These are phyloP conservation scores for Scortum barcoo DNA, from an alignment of 2,113 vertebrate species.

Conservation along the genomic window DNA sequence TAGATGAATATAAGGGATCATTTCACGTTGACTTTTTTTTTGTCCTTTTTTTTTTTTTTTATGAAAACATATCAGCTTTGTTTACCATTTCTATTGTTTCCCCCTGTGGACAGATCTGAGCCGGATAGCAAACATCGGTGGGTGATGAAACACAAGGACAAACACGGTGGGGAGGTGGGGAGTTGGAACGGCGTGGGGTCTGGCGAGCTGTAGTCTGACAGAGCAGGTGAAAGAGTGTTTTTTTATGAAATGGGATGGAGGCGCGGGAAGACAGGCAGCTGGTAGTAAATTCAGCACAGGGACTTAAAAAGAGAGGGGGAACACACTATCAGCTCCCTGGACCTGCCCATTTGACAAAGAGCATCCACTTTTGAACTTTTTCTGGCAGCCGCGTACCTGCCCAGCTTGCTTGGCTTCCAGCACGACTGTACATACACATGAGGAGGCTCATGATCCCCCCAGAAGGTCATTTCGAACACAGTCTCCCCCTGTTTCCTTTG, in stretches of 20 bases:
- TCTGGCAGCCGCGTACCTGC: constrained; percentile 10
- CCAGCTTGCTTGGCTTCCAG: constrained; percentile 15
- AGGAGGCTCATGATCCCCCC: constrained; percentile 10
- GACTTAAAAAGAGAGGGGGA: constrained; percentile 3
- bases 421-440: background rate
- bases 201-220: constrained; percentile 35
- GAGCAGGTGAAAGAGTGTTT: constrained; percentile 21
- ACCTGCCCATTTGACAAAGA: constrained; percentile 26
- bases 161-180: constrained; percentile 23
- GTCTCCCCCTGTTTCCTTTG: constrained; percentile 50
- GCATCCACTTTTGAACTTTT: constrained; percentile 10
- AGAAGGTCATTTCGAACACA: background rate
- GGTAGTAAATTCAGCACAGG: constrained; percentile 15
- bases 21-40: constrained; percentile 44
- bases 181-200: constrained; percentile 23
- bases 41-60: background rate
- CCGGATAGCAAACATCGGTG: constrained; percentile 48
- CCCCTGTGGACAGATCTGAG: constrained; percentile 45
- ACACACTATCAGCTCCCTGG: background rate
- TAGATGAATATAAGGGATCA: constrained; percentile 53
- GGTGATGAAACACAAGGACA: constrained; percentile 73
- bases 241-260: constrained; percentile 4
- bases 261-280: background rate
- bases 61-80: constrained; percentile 56
- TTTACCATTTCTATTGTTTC: constrained; percentile 55